Evolutionary conservation across 2,888 invertebrate genomes (phyloP).

Genomic region (Calliscelio sp.): DNA sequence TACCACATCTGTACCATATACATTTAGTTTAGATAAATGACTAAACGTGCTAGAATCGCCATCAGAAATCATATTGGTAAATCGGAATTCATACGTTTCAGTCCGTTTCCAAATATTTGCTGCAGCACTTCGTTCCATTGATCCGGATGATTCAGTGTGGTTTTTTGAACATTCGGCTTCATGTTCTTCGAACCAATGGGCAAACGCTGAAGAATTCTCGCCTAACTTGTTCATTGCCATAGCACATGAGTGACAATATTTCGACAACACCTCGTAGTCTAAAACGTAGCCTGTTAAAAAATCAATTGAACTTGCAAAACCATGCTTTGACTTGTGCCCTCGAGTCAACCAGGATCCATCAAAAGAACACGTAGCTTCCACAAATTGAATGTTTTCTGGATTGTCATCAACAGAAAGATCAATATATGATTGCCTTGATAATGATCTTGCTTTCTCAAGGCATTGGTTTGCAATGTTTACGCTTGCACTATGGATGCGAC

Average conservation of each 20-base stretch:
- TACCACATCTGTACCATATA: slow-evolving; percentile 2
- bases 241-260: too few relatives aligned
- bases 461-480: slow-evolving; percentile 1
- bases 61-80: slow-evolving; percentile 12
- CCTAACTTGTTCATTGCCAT: too few relatives aligned
- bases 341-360: slow-evolving; percentile 33
- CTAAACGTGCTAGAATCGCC: slow-evolving; percentile 2
- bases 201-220: slow-evolving; percentile 2
- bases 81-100: slow-evolving; percentile 12
- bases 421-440: slow-evolving; percentile 9
- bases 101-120: background rate
- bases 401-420: slow-evolving; percentile 7
- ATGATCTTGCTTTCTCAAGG: slow-evolving; percentile 23
- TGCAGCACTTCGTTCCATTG: slow-evolving; percentile 23
- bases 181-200: background rate
- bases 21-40: background rate
- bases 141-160: slow-evolving; percentile 22
- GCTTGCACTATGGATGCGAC: background rate
- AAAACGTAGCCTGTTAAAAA: too few relatives aligned
- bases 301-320: slow-evolving; percentile 23
- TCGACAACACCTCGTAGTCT: too few relatives aligned
- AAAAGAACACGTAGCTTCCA: slow-evolving; percentile 20
- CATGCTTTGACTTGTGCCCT: slow-evolving; percentile 35
- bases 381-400: background rate
- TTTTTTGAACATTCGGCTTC: too few relatives aligned